Base-by-base conservation (phyloP, 1,140 invertebrate genomes). In the Ganaspis sp. region DNA sequence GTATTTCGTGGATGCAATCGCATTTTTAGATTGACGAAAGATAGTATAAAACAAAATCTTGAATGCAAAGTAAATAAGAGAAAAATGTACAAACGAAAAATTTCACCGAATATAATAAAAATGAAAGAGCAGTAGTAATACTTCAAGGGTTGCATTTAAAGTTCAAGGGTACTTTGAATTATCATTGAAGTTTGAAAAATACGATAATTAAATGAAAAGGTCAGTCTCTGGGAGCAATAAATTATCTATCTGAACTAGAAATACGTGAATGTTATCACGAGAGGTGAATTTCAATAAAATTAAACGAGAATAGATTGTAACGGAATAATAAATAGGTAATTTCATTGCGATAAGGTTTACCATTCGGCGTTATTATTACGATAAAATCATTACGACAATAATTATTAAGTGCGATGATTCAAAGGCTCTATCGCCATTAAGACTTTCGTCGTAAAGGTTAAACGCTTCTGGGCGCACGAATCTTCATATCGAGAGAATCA, bases 401-500 rank as follows among this genome's bases (percentile, higher is more conserved):
- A 64, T 64, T 64, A 64, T 64, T 64, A 34, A 64, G 58, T 29
- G 58, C 23, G 3, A 64, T n/a, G 11, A 64, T 64, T 64, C 58
- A 64, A 34, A 29, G 19, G 54, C 23, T 58, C 21, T 26, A 58
- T 23, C 54, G 54, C 54, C 11, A 58, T 58, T 49, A n/a, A 17
- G 45, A n/a, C 45, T 58, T 23, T 64, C 54, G 54, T 64, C 58
- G 23, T 64, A 64, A 64, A 64, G 58, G 58, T 64, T 64, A 64
- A 64, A 64, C 58, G 58, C 58, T 64, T 64, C 58, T 64, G 26
- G 58, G 23, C 12, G 23, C 58, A 64, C 58, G 58, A 64, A 72
- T 71, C 70, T 74, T 78, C 69, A 72, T 77, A 80, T 78, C 26
- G 37, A 45, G 17, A 38, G 23, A 45, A 81, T 80, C 78, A 73